phyloP scores from a whole-genome alignment of 2,797 vertebrate species.

The Coendou prehensilis region DNA sequence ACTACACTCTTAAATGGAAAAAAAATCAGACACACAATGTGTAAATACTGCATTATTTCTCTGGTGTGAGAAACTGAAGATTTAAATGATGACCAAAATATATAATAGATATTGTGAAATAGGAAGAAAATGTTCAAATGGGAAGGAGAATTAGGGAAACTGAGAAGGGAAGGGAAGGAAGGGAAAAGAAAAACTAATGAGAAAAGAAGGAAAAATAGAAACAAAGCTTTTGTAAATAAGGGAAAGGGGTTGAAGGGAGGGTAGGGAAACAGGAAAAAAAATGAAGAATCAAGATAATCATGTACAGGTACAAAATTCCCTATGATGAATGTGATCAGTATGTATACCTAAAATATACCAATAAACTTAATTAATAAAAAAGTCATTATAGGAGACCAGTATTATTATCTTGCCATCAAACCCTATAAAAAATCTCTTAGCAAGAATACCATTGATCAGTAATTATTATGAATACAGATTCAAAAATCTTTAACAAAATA shows the following conservation, averaged over 20 bases:
- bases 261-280: not conserved
- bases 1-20: not conserved
- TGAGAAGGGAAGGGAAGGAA: not conserved
- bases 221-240: not conserved
- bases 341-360: not conserved
- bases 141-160: not conserved
- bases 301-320: not conserved
- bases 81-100: not conserved
- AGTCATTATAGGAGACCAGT: not conserved
- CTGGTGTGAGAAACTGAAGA: not conserved
- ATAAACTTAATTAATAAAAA: not conserved
- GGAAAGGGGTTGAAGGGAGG: not conserved
- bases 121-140: not conserved
- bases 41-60: not conserved
- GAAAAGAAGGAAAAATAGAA: not conserved
- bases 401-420: constrained; percentile 3
- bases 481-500: constrained; percentile 2
- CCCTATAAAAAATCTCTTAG: not conserved
- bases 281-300: not conserved
- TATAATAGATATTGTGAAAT: not conserved
- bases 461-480: not conserved
- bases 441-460: not conserved
- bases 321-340: not conserved
- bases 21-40: not conserved
- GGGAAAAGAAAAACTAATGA: not conserved